phyloP scores from a whole-genome alignment of 2,797 vertebrate genomes.

The Acrocephalus scirpaceus region DNA sequence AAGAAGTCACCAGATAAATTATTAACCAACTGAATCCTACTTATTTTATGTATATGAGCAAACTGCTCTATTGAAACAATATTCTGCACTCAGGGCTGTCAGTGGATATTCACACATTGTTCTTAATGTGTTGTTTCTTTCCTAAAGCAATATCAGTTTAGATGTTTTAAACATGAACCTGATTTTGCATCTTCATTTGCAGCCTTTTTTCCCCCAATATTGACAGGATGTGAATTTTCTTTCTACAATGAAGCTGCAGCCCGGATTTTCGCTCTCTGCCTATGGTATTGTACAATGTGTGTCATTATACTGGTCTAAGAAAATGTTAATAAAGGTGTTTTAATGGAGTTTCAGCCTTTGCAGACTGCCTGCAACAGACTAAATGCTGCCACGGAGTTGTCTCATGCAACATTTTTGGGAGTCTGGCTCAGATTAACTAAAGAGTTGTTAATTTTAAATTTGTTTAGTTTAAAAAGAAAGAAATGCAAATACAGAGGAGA shows the following conservation, averaged over 20 bases:
- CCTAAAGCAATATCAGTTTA: slow-evolving; percentile 55
- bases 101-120: slow-evolving; percentile 53
- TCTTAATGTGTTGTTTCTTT: slow-evolving; percentile 58
- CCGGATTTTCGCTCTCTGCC: neutral
- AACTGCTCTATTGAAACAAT: slow-evolving; percentile 46
- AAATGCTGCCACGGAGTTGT: neutral
- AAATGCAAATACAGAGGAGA: slow-evolving; percentile 39
- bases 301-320: neutral
- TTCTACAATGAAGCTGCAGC: neutral
- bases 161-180: slow-evolving; percentile 69
- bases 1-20: slow-evolving; percentile 56
- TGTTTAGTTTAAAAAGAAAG: slow-evolving; percentile 25
- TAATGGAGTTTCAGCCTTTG: neutral
- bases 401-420: neutral
- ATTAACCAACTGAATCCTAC: slow-evolving; percentile 48
- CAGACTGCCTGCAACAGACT: neutral
- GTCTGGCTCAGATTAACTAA: neutral
- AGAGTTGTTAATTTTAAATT: slow-evolving; percentile 28
- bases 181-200: slow-evolving; percentile 60
- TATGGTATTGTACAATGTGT: neutral
- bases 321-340: neutral
- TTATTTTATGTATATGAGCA: slow-evolving; percentile 52
- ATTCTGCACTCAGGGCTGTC: slow-evolving; percentile 40
- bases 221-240: slow-evolving; percentile 48
- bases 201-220: neutral